phyloP scores from a whole-genome alignment of 2,888 invertebrate genomes.

The Incurvaria masculella region DNA sequence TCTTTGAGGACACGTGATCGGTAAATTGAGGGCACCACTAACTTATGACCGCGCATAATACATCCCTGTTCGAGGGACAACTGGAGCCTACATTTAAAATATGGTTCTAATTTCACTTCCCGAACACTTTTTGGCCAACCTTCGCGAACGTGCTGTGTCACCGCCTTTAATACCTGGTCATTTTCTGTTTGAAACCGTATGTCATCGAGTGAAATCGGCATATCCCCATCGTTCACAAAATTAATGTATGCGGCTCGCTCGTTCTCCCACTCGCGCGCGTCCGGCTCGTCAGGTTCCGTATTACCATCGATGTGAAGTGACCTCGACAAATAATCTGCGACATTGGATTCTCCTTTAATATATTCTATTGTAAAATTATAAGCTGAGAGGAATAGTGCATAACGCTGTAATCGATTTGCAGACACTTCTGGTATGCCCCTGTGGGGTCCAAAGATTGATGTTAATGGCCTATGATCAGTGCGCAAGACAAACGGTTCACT shows the following conservation, averaged over 20 bases:
- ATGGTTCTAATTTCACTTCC: constrained; percentile 8
- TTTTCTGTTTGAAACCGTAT: too few species aligned
- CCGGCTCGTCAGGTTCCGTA: too few species aligned
- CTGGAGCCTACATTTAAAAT: constrained; percentile 10
- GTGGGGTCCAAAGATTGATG: constrained; percentile 19
- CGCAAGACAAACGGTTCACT: constrained; percentile 16
- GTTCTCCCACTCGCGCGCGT: too few species aligned
- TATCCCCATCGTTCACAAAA: too few species aligned
- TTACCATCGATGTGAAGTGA: too few species aligned
- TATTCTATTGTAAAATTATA: too few species aligned
- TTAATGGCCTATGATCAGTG: constrained; percentile 19
- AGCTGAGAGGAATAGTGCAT: too few species aligned
- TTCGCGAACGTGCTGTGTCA: constrained; percentile 8
- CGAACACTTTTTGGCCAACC: constrained; percentile 13
- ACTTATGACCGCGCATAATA: constrained; percentile 14
- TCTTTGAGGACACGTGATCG: background rate
- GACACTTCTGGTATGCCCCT: constrained; percentile 15
- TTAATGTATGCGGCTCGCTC: too few species aligned
- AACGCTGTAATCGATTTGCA: too few species aligned
- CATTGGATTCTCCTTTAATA: too few species aligned
- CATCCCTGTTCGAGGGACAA: constrained; percentile 11
- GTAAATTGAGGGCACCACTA: constrained; percentile 7
- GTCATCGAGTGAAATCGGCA: too few species aligned
- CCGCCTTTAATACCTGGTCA: constrained; percentile 7
- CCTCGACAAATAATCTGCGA: too few species aligned